Percentiles rank a stretch among this genome's conserved stretches.
phyloP scores from a whole-genome alignment of 2,113 vertebrate species.

The Megaptera novaeangliae region DNA sequence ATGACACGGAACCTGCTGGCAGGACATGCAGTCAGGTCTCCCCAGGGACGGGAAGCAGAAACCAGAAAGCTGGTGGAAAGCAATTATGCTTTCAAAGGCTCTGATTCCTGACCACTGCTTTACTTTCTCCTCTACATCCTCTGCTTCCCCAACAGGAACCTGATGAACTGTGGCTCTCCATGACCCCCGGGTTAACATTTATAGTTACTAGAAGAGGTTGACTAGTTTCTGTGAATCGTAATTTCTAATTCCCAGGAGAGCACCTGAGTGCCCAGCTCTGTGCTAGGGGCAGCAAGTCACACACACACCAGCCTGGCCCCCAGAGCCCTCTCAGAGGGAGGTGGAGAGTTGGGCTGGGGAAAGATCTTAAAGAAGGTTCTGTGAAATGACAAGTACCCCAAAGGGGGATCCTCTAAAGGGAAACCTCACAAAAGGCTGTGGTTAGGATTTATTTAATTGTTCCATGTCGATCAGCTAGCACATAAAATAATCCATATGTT shows the following conservation, averaged over 20 bases:
- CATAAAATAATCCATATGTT: not conserved
- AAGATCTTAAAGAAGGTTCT: not conserved
- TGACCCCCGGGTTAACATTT: not conserved
- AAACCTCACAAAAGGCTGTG: not conserved
- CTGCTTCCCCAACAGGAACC: not conserved
- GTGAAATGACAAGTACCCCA: not conserved
- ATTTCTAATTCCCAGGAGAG: not conserved
- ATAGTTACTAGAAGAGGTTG: not conserved
- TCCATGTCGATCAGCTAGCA: not conserved
- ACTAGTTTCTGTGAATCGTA: not conserved
- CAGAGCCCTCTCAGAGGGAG: not conserved
- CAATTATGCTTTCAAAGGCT: not conserved
- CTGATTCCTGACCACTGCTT: not conserved
- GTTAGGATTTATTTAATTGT: not conserved
- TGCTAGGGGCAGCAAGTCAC: not conserved
- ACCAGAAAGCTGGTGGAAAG: not conserved
- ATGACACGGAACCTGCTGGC: not conserved
- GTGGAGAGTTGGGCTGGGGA: not conserved
- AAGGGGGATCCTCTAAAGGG: not conserved
- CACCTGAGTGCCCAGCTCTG: not conserved
- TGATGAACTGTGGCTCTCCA: not conserved
- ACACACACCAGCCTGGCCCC: not conserved
- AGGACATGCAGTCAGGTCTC: rapidly evolving
- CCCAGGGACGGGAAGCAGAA: not conserved
- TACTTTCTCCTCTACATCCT: not conserved